Percentiles rank a stretch among this genome's conserved stretches.
These are phyloP conservation scores for Propithecus perrieri DNA, from an alignment of 2,797 vertebrate species.

Conservation along the genomic window DNA sequence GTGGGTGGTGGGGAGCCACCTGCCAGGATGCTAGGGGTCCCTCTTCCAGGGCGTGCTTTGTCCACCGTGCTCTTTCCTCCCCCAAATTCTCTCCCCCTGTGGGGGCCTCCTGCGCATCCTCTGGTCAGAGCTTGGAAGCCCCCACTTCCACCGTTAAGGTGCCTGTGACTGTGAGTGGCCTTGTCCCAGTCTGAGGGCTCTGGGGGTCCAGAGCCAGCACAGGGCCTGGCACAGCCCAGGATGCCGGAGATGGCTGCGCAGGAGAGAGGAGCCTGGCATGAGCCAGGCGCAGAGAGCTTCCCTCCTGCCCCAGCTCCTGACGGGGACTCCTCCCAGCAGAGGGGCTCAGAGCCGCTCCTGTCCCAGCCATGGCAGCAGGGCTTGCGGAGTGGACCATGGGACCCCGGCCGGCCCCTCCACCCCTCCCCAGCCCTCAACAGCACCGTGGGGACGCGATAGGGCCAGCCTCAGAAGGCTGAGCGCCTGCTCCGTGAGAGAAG, in stretches of 20 bases:
- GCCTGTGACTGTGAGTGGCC: background rate
- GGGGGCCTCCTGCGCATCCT: background rate
- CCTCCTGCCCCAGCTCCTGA: background rate
- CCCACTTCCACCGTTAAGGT: background rate
- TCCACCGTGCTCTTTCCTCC: background rate
- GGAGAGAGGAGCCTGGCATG: background rate
- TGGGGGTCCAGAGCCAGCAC: background rate
- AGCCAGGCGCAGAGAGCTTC: background rate
- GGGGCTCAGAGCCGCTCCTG: background rate
- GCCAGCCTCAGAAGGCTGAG: background rate
- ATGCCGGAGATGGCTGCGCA: too few relatives aligned
- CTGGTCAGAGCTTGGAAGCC: background rate
- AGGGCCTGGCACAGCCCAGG: too few relatives aligned
- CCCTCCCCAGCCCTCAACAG: background rate
- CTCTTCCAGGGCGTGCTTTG: background rate
- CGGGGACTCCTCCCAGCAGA: background rate
- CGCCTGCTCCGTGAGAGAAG: background rate
- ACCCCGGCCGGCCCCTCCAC: background rate
- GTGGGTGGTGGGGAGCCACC: background rate
- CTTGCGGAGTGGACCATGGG: background rate
- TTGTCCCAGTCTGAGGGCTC: background rate
- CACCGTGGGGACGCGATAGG: rapidly evolving
- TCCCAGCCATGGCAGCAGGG: background rate
- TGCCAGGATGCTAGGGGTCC: background rate
- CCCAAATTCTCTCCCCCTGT: background rate